A percentile compares a stretch with the other conserved stretches of the same genome.
phyloP scores from a whole-genome alignment of 2,888 invertebrate species.

The Cecidostiba fungosa region DNA sequence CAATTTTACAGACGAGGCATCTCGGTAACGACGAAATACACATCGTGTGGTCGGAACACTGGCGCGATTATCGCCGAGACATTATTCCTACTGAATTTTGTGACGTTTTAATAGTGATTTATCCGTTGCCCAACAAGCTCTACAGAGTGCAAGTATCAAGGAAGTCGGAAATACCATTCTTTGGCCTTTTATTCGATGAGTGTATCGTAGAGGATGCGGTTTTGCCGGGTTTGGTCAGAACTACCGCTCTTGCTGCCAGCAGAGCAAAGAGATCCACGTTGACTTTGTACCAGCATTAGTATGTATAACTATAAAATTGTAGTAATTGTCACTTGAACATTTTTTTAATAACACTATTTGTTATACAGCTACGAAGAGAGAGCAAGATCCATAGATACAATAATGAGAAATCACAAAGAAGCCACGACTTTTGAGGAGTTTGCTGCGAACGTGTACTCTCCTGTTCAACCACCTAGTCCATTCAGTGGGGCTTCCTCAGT shows the following conservation, averaged over 20 bases:
- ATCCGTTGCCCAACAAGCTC: conserved; percentile 93
- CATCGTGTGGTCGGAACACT: conserved; percentile 99
- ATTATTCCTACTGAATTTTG: conserved; percentile 99
- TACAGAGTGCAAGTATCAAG: conserved; percentile 94
- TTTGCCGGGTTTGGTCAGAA: conserved; percentile 92
- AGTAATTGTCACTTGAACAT: conserved; percentile 10
- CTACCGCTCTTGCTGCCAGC: conserved; percentile 95
- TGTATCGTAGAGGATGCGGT: conserved; percentile 88
- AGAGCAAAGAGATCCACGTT: conserved; percentile 94
- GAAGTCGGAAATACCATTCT: conserved; percentile 87
- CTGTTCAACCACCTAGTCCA: conserved; percentile 83
- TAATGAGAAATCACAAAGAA: conserved; percentile 92
- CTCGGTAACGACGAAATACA: conserved; percentile 99
- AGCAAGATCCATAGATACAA: conserved; percentile 90
- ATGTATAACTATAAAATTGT: conserved; percentile 78
- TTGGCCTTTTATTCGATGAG: conserved; percentile 98
- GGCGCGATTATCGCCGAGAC: conserved; percentile 96
- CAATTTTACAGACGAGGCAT: conserved; percentile 89
- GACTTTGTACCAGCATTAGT: conserved; percentile 95
- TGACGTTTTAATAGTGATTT: conserved; percentile 97
- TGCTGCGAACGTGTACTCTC: conserved; percentile 87
- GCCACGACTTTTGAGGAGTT: conserved; percentile 95
- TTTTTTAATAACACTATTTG: not conserved
- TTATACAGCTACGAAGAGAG: conserved; percentile 92
- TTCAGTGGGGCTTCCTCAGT: conserved; percentile 79